Percentiles rank a stretch among this genome's conserved stretches.
These are phyloP conservation scores for Notodonta dromedarius DNA, from an alignment of 2,888 invertebrate genomes.

Conservation along the genomic window DNA sequence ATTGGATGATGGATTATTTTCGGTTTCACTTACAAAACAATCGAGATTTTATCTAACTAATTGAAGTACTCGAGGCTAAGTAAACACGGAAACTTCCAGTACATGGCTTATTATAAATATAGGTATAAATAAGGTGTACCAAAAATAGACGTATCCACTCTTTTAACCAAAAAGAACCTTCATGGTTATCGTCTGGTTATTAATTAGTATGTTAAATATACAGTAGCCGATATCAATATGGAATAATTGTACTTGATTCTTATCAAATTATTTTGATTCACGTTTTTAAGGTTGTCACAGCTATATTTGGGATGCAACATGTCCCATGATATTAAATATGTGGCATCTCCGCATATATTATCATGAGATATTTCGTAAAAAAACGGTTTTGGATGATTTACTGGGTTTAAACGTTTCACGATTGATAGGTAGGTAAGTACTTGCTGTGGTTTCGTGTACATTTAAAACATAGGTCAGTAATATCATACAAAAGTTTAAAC, in stretches of 20 bases:
- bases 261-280: conserved; percentile 34
- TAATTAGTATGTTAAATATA: conserved; percentile 34
- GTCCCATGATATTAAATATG: conserved; percentile 2
- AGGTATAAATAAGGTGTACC: conserved; percentile 6
- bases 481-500: no score
- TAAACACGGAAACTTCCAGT: conserved; percentile 36
- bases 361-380: conserved; percentile 26
- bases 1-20: conserved; percentile 11
- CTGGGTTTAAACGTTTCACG: no score
- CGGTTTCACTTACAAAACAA: conserved; percentile 21
- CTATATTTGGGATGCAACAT: conserved; percentile 24
- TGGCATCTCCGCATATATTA: conserved; percentile 6
- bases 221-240: conserved; percentile 23
- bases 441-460: no score
- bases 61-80: conserved; percentile 29
- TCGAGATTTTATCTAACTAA: conserved; percentile 50
- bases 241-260: conserved; percentile 30
- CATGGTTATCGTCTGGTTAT: conserved; percentile 24
- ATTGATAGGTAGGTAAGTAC: no score
- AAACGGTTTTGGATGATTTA: conserved; percentile 6
- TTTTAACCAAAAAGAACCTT: conserved; percentile 8
- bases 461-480: no score
- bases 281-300: conserved; percentile 8
- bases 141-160: conserved; percentile 18
- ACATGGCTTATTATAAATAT: conserved; percentile 13